Percentiles rank a stretch among this genome's conserved stretches.
Evolutionary conservation across 2,113 vertebrate genomes (phyloP).

Genomic region (Agapornis roseicollis): DNA sequence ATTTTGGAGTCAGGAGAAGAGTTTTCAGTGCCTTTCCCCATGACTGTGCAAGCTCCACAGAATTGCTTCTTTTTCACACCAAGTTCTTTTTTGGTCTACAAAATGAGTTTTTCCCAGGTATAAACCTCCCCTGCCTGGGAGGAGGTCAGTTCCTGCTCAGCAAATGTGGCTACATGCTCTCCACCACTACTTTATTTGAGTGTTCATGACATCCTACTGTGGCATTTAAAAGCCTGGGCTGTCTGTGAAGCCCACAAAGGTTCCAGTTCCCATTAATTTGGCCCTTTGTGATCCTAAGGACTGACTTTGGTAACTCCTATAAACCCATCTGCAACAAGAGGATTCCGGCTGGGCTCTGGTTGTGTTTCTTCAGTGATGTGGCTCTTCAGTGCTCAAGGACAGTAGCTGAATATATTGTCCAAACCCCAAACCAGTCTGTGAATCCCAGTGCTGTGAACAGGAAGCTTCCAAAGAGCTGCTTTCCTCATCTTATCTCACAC

Average conservation of each 20-base stretch:
- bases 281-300: not conserved
- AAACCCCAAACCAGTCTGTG: conserved; percentile 68
- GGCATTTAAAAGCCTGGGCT: not conserved
- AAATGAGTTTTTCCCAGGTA: not conserved
- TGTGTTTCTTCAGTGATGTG: conserved; percentile 34
- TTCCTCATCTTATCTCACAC: conserved; percentile 75
- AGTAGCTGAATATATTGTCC: conserved; percentile 70
- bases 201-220: not conserved
- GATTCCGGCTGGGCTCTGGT: not conserved
- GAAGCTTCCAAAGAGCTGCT: conserved; percentile 63
- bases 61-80: not conserved
- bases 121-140: not conserved
- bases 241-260: not conserved
- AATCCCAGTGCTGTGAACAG: conserved; percentile 67
- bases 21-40: not conserved
- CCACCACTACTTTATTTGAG: not conserved
- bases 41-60: not conserved
- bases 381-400: conserved; percentile 61
- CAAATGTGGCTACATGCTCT: not conserved
- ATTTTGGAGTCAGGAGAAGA: not conserved
- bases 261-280: not conserved
- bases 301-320: not conserved
- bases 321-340: not conserved
- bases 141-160: not conserved
- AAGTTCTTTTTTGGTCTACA: not conserved